Evolutionary conservation across 2,113 vertebrate genomes (phyloP).

Genomic region (Dromaius novaehollandiae): DNA sequence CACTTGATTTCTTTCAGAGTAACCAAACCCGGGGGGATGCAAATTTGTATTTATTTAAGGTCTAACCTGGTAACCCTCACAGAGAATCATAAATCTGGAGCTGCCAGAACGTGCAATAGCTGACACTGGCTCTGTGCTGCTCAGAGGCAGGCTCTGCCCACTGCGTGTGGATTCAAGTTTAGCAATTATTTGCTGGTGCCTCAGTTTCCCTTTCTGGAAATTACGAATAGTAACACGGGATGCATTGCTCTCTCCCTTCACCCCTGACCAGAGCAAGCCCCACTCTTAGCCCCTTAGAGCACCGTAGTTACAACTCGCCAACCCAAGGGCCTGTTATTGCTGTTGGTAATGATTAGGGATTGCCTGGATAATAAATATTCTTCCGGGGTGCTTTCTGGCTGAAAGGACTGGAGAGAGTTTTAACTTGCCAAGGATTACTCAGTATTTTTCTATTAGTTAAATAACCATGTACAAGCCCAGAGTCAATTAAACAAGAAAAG

Average conservation of each 20-base stretch:
- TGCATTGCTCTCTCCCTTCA: rapidly evolving
- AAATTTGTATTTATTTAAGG: background rate
- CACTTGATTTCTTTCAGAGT: background rate
- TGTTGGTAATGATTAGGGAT: background rate
- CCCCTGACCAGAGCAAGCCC: background rate
- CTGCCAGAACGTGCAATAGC: background rate
- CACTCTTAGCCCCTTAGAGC: background rate
- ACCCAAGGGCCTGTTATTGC: background rate
- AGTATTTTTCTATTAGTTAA: background rate
- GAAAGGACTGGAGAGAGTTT: background rate
- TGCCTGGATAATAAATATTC: background rate
- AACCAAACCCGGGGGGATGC: background rate
- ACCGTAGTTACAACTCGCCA: background rate
- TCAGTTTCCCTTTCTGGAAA: background rate
- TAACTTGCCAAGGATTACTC: background rate
- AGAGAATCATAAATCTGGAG: background rate
- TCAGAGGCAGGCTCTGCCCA: background rate
- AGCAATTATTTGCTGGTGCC: background rate
- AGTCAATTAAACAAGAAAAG: background rate
- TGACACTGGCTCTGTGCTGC: background rate
- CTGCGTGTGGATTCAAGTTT: background rate
- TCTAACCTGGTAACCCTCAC: background rate
- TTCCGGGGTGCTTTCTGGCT: background rate
- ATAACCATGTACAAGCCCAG: background rate
- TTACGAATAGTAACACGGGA: background rate